Evolutionary conservation across 2,113 vertebrate genomes (phyloP), one percentile per base, ranked within the genome.

Genomic region (Ageneiosus marmoratus): DNA sequence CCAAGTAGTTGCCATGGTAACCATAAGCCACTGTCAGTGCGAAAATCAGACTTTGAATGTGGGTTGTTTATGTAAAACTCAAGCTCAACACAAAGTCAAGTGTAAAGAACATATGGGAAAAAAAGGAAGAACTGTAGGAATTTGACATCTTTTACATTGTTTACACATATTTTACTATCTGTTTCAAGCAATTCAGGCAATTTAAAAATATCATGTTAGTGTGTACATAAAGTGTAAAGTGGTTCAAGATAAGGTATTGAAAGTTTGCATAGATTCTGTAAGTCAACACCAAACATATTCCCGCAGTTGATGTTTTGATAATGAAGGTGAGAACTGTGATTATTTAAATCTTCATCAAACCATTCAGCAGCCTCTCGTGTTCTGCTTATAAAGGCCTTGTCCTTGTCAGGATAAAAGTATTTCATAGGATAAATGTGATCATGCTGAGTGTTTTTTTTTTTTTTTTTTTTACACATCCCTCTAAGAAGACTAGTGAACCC

Each of bases 1-100:
- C 86, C 32, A 82, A 82, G 87, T 87, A 87, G 91, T 94, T 93
- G 89, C 91, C 90, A 93, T 92, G 88, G 92, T 83, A 86, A 94
- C 86, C 55, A 85, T 83, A 87, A 83, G 37, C 79, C 85, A 80
- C 69, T 85, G 78, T 50, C 83, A 86, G 83, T 60, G 56, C 79
- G 86, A 75, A n/a, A 78, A 81, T 85, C 69, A 84, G 83, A 86
- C 86, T 72, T 67, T 89, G 41, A 79, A 89, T 87, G 89, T 87
- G 56, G 85, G 74, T 56, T 78, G 80, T 83, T 83, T 85, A 85
- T 86, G 87, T 89, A 79, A 77, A 56, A 82, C 11, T 56, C 62
- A 85, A 51, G 24, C 85, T 86, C 83, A 2, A 41, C 62, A 79
- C 44, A 74, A 46, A 80, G 37, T 41, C 37, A 86, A 77, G 82